These are phyloP conservation scores for Phylloscopus trochiloides DNA, from an alignment of 2,113 vertebrate genomes.

Conservation along the genomic window DNA sequence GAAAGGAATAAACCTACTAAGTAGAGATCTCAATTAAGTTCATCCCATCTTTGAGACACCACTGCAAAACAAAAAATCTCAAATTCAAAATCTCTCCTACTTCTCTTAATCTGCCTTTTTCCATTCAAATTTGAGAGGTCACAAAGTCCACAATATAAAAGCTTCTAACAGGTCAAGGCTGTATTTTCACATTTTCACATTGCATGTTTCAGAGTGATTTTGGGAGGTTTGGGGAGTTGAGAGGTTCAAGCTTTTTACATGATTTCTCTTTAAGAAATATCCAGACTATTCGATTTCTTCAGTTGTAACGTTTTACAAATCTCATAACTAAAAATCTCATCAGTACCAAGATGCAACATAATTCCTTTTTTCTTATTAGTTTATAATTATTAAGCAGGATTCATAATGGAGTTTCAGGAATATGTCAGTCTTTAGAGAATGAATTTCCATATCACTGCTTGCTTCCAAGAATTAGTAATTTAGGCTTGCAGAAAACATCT, in stretches of 20 bases:
- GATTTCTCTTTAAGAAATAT: background rate
- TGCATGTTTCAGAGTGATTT: background rate
- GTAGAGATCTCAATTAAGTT: background rate
- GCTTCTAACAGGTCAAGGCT: background rate
- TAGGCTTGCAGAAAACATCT: background rate
- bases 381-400: background rate
- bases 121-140: background rate
- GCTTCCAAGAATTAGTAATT: conserved; percentile 20
- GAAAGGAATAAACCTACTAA: background rate
- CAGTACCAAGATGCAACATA: background rate
- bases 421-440: background rate
- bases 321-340: background rate
- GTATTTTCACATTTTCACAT: background rate
- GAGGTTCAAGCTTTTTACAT: background rate
- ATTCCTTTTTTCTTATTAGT: conserved; percentile 28
- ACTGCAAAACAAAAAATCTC: background rate
- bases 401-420: conserved; percentile 1
- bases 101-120: background rate
- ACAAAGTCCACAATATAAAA: background rate
- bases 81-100: background rate
- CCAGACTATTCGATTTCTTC: background rate
- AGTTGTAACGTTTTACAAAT: background rate
- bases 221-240: background rate
- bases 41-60: background rate
- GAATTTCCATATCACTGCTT: background rate